A percentile compares a stretch with the other conserved stretches of the same genome.
Evolutionary conservation across 2,888 invertebrate genomes (phyloP).

Genomic region (Norana najaformis): DNA sequence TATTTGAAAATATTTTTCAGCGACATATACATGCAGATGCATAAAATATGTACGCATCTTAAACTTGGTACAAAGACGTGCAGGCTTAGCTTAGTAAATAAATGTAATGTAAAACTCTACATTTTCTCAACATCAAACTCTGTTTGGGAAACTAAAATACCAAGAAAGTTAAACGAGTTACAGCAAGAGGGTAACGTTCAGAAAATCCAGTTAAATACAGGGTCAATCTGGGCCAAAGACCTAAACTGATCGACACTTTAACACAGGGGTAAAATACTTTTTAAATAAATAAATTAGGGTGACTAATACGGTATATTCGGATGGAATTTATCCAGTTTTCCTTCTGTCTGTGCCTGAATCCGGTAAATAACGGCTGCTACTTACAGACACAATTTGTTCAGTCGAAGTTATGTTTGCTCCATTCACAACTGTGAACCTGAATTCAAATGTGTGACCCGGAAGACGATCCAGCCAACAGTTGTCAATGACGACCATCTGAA

Average conservation of each 20-base stretch:
- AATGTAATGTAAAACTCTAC: neutral
- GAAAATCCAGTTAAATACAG: too few species aligned
- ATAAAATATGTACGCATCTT: too few species aligned
- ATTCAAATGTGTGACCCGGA: conserved; percentile 20
- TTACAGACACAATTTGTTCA: conserved; percentile 18
- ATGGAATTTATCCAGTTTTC: neutral
- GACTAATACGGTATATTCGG: neutral
- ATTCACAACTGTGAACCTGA: conserved; percentile 21
- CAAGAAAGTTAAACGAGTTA: too few species aligned
- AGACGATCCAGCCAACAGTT: conserved; percentile 33
- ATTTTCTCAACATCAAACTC: too few species aligned
- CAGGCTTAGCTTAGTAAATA: too few species aligned
- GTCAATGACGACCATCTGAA: conserved; percentile 21
- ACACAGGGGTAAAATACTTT: neutral
- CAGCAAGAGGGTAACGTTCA: too few species aligned
- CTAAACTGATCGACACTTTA: too few species aligned
- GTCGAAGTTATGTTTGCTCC: neutral
- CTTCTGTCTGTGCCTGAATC: neutral
- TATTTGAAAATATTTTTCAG: too few species aligned
- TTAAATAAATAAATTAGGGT: neutral
- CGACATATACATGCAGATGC: too few species aligned
- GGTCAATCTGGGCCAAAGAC: neutral
- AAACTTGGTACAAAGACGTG: too few species aligned
- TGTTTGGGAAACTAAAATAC: too few species aligned
- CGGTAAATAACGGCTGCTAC: neutral